These are phyloP conservation scores for Eupithecia vulgata DNA, from an alignment of 2,888 invertebrate species.

Conservation along the genomic window DNA sequence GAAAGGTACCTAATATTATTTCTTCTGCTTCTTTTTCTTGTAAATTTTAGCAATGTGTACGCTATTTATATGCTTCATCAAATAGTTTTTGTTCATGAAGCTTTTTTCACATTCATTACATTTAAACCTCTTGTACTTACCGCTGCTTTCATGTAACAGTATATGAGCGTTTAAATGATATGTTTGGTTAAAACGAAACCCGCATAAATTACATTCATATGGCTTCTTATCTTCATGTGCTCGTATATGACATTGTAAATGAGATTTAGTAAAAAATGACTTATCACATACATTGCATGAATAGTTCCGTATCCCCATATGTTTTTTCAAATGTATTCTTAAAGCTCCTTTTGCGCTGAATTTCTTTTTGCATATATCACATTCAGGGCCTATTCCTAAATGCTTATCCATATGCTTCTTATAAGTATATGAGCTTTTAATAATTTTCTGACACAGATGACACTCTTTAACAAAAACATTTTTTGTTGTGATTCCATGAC, in stretches of 20 bases:
- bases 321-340: not conserved
- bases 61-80: not conserved
- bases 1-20: not conserved
- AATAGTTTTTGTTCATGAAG: not conserved
- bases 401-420: not conserved
- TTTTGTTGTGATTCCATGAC: not conserved
- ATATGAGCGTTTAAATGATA: slow-evolving; percentile 3
- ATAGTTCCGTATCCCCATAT: not conserved
- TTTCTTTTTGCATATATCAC: not conserved
- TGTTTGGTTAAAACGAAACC: not conserved
- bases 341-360: not conserved
- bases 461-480: not conserved
- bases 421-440: not conserved
- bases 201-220: not conserved
- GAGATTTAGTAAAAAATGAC: not conserved
- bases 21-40: not conserved
- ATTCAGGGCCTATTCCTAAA: not conserved
- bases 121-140: not conserved
- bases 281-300: not conserved
- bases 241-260: not conserved
- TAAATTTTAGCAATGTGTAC: not conserved
- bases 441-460: not conserved
- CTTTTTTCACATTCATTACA: not conserved
- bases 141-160: not conserved
- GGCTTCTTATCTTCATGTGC: slow-evolving; percentile 1